A percentile compares a stretch with the other conserved stretches of the same genome.
These are phyloP conservation scores for Megastigmus dorsalis DNA, from an alignment of 2,888 invertebrate genomes.

Conservation along the genomic window DNA sequence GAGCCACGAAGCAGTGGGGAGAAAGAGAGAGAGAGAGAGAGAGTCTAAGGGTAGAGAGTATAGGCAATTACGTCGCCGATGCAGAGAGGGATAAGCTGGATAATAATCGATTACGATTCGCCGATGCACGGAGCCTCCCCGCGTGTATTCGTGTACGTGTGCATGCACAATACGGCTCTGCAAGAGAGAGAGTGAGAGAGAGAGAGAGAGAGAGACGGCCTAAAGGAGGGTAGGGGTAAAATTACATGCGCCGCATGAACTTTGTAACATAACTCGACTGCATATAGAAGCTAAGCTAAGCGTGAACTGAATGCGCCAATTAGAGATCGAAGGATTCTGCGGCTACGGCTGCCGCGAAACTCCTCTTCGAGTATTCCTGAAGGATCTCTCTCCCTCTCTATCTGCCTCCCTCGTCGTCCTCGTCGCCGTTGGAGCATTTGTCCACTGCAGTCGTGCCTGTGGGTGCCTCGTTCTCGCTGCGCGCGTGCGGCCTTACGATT, in stretches of 20 bases:
- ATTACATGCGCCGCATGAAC: constrained; percentile 43
- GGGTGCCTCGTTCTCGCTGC: constrained; percentile 65
- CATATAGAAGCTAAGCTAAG: constrained; percentile 46
- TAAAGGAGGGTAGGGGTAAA: too few relatives aligned
- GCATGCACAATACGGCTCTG: constrained; percentile 33
- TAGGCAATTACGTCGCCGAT: constrained; percentile 23
- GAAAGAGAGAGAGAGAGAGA: background rate
- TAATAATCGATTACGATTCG: constrained; percentile 32
- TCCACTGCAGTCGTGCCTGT: constrained; percentile 66
- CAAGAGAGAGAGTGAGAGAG: too few relatives aligned
- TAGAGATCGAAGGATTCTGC: constrained; percentile 71
- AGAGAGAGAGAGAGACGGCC: too few relatives aligned
- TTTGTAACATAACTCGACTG: constrained; percentile 48
- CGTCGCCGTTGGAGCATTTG: constrained; percentile 70
- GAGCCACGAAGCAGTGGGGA: too few relatives aligned
- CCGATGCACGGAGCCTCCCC: background rate
- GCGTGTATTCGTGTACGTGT: background rate
- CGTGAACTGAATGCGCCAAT: constrained; percentile 69
- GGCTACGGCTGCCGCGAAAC: constrained; percentile 38
- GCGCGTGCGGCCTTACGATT: constrained; percentile 62
- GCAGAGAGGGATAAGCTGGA: too few relatives aligned
- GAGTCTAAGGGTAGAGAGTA: background rate
- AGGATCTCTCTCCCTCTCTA: too few relatives aligned
- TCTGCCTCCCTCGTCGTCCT: too few relatives aligned
- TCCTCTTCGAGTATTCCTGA: constrained; percentile 65